Evolutionary conservation across 2,797 vertebrate species (phyloP).

Genomic region (Tangara arthus): DNA sequence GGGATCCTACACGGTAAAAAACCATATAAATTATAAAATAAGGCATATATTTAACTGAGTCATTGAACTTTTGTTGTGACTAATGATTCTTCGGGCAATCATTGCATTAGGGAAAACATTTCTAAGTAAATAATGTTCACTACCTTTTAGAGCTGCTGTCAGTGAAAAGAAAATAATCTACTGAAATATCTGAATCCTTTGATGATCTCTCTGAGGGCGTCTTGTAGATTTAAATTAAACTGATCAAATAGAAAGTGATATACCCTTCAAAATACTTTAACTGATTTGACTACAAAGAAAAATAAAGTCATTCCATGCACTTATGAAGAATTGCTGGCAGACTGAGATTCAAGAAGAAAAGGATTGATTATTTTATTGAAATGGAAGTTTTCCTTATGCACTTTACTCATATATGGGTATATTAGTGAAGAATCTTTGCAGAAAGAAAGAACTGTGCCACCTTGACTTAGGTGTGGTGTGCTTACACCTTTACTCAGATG

Average conservation of each 20-base stretch:
- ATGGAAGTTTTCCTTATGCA: background rate
- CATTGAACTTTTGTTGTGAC: slow-evolving; percentile 54
- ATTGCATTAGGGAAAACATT: slow-evolving; percentile 62
- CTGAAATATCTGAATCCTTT: slow-evolving; percentile 48
- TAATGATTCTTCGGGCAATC: slow-evolving; percentile 67
- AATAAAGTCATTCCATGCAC: background rate
- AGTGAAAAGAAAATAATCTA: slow-evolving; percentile 25
- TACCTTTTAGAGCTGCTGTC: slow-evolving; percentile 65
- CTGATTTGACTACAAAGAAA: background rate
- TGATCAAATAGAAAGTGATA: slow-evolving; percentile 58
- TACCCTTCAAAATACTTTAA: slow-evolving; percentile 32
- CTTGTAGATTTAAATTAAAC: slow-evolving; percentile 67
- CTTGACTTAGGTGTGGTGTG: background rate
- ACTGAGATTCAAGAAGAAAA: background rate
- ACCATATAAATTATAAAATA: slow-evolving; percentile 63
- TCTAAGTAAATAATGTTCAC: slow-evolving; percentile 71
- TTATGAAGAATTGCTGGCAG: background rate
- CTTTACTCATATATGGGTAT: background rate
- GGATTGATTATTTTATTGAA: background rate
- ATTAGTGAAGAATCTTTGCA: background rate
- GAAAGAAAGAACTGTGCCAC: background rate
- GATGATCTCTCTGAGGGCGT: slow-evolving; percentile 66
- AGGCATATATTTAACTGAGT: slow-evolving; percentile 64
- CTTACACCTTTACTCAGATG: background rate
- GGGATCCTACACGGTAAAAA: slow-evolving; percentile 53